phyloP scores from a whole-genome alignment of 2,888 invertebrate species.

The Perizoma flavofasciatum region DNA sequence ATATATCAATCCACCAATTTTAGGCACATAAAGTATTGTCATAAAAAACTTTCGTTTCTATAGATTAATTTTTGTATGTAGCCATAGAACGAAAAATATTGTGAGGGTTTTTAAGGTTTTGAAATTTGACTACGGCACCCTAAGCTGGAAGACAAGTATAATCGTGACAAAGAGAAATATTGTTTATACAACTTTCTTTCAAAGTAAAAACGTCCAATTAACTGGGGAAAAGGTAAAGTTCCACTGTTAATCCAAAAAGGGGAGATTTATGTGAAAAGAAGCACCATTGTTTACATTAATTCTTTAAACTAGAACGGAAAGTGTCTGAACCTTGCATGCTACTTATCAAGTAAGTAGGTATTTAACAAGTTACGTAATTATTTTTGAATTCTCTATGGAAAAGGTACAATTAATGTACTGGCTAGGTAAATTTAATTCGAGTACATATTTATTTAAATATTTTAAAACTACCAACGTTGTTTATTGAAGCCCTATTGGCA shows the following conservation, averaged over 20 bases:
- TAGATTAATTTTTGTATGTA: background rate
- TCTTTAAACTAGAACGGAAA: slow-evolving; percentile 30
- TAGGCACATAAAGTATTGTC: slow-evolving; percentile 6
- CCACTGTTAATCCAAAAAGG: slow-evolving; percentile 33
- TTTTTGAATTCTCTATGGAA: no score
- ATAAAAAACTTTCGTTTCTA: background rate
- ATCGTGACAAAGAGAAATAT: slow-evolving; percentile 43
- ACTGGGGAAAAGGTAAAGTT: slow-evolving; percentile 31
- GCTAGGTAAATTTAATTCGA: no score
- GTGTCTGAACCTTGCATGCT: no score
- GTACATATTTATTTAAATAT: no score
- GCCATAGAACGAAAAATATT: background rate
- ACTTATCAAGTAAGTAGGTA: no score
- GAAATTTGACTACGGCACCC: slow-evolving; percentile 16
- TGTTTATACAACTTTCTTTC: slow-evolving; percentile 36
- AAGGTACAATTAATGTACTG: no score
- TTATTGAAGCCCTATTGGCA: no score
- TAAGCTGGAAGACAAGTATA: slow-evolving; percentile 19
- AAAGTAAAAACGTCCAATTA: slow-evolving; percentile 38
- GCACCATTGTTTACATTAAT: slow-evolving; percentile 29
- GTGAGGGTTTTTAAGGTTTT: slow-evolving; percentile 1
- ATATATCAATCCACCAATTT: slow-evolving; percentile 20
- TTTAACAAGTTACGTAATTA: no score
- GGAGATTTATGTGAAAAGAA: slow-evolving; percentile 36
- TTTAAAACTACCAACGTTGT: no score